Evolutionary conservation across 2,797 vertebrate genomes (phyloP), one percentile per base, ranked within the genome.

Genomic region (Pteronotus mesoamericanus): DNA sequence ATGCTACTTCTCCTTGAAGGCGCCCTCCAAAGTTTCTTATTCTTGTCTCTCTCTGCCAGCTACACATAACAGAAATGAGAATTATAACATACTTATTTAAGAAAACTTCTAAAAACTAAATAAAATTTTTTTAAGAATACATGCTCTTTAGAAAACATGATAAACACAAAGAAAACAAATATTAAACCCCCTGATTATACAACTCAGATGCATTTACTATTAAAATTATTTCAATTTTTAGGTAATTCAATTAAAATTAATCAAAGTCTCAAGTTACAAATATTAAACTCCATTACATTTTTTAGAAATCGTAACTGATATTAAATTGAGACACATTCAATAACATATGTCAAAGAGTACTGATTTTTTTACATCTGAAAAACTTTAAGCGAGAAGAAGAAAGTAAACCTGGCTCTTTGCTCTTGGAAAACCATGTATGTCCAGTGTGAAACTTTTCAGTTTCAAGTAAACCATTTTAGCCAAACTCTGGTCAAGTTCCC

Each of bases 11-110:
- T 97, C 99, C 99, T 97, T 99, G 99, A 75, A 99, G 98, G 46
- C 99, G 99, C 53, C 99, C 99, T 83, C 99, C 98, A 1, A 99
- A 98, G 92, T 98, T 99, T 96, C 98, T 98, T 98, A 99, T 99
- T 89, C 99, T 99, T 15, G 99, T 99, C 98, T 99, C 99, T 98
- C 99, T 99, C 97, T 99, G 99, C 99, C 99, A 99, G 97, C 99
- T 99, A 97, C 21, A 96, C 37, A 75, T 89, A 97, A 96, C 7
- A 97, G 29, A 97, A 97, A 97, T 92, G 94, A 96, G 93, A 32
- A 86, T 97, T 98, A 97, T 44, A 71, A 95, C 18, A 97, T 1
- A 86, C 3, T 93, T 96, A 82, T 93, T 88, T 94, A 79, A 88
- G 64, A 46, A 42, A 44, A n/a, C 32, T 91, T 86, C 96, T 82